Base-by-base conservation (phyloP, 2,888 invertebrate genomes). In the Timema podura region DNA sequence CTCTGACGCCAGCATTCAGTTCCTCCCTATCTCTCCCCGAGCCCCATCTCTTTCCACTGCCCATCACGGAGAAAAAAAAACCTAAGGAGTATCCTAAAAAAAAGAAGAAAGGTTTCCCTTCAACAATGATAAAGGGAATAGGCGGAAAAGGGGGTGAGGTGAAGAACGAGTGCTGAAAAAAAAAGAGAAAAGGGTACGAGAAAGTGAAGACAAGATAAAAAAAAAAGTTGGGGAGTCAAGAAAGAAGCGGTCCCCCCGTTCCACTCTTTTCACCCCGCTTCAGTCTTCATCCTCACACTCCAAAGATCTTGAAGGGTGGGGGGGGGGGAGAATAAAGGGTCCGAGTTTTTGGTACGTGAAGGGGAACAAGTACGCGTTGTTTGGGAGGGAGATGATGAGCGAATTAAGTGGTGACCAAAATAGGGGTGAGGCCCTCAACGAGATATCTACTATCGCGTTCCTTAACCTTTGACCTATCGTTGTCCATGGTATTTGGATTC, bases 191-290 rank as follows among this genome's bases (percentile, higher is more conserved):
- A 61, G 61, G 61, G 30, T 61, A 61, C 61, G 44, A 61, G 45
- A 61, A 61, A 61, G 61, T 61, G 61, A 61, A 45, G 61, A 61
- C 61, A 61, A 61, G 61, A 61, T 61, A 61, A 61, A 61, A 61
- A 61, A 61, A 61, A 13, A 61, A 44, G 15, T 44, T 16, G 61
- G 45, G 61, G 61, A 61, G 61, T 61, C 61, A 61, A 61, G 61
- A 45, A 61, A 61, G 61, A 61, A 61, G 61, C 61, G 30, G 30
- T 30, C 30, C 30, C 30, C 30, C 30, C 30, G 30, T 30, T 30
- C 30, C 30, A 30, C 30, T 30, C 30, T 30, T 30, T 30, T 30
- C 30, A 30, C 3, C 30, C 30, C 30, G 2, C 30, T 30, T 30
- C 30, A 30, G 30, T 3, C 30, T 2, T 30, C 30, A 30, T 30